Base-by-base conservation (phyloP, 1,140 invertebrate genomes). In the Eufriesea mexicana region DNA sequence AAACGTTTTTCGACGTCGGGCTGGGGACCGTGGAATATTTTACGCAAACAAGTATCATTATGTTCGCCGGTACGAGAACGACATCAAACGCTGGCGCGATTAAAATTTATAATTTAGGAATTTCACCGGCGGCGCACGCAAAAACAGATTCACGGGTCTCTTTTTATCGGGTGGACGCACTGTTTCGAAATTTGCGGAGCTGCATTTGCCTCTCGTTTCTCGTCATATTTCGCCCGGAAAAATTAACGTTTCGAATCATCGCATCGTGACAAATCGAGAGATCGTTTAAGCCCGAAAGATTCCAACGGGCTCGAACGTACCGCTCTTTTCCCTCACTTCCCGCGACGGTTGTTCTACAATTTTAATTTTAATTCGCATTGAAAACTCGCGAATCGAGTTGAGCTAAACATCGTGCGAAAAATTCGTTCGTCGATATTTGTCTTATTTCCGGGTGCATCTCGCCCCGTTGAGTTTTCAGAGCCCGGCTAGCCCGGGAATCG, bases 31-130 rank as follows among this genome's bases (percentile, higher is more conserved):
- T 66, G 28, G 61, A 51, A 47, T 51, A 66, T 66, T 77, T 77
- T 62, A 66, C 54, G 75, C 49, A 77, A 77, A 66, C 28, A 16
- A 16, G n/a, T 54, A 62, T 64, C 74, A 62, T 54, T 54, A 55
- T 55, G 20, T 49, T 0, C 23, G 20, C 61, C 8, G 28, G 20
- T 8, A 6, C 16, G 20, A 4, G 14, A 20, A 71, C 45, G 25
- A 9, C 16, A 23, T 35, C 47, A 35, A 54, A 54, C 49, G 49
- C 42, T 55, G 20, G 28, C 23, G 23, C 45, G 66, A 72, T 72
- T 23, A 23, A 72, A 54, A 35, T 72, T 72, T 72, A 35, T 55
- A 35, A 54, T 71, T 71, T 18, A 54, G 25, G 68, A 71, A 54
- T 67, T 71, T 67, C 23, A n/a, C 18, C 5, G 10, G 7, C 9